Base-by-base conservation (phyloP, 2,113 vertebrate genomes). In the Apaloderma vittatum region DNA sequence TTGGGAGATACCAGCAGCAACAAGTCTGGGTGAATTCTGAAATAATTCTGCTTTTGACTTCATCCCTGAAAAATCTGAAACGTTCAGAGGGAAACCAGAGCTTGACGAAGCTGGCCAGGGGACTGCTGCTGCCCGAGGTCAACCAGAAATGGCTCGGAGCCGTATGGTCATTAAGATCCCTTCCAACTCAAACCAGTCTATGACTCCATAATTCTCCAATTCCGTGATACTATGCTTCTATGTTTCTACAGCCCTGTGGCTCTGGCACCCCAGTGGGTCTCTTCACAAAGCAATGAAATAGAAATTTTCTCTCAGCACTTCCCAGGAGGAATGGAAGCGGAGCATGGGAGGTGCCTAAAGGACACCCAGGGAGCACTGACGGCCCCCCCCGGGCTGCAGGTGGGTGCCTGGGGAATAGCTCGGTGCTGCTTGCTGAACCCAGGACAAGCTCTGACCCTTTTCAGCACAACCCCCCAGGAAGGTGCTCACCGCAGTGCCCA, bases 321-420 rank as follows among this genome's bases (percentile, higher is more conserved):
- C 19, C 51, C 58, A 4, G 58, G 17, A n/a, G 36, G n/a, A 40
- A 24, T 1, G 4, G 54, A 26, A 55, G 37, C 45, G 2, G 22
- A 46, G 40, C 6, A 3, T 1, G 43, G 62, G 6, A n/a, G 6
- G 17, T 2, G n/a, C 22, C 22, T 15, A 1, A 10, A 40, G 43
- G 13, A 29, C 54, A 18, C 32, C 1, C 2, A 2, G 48, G 34
- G 45, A 63, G 61, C 46, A 20, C 3, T 1, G 7, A 1, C 36
- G 8, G 8, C 1, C 8, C 27, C 45, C n/a, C n/a, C 13, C 0
- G 12, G 26, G 43, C 14, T 57, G 73, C 4, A 5, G 75, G 27
- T 2, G 45, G 45, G 45, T 46, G 45, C 45, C 16, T 30, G n/a
- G 37, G 36, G 23, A 20, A 11, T 15, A 70, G 6, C 37, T 46